These are phyloP conservation scores for Tympanoctomys barrerae DNA, from an alignment of 2,797 vertebrate genomes.

Conservation along the genomic window DNA sequence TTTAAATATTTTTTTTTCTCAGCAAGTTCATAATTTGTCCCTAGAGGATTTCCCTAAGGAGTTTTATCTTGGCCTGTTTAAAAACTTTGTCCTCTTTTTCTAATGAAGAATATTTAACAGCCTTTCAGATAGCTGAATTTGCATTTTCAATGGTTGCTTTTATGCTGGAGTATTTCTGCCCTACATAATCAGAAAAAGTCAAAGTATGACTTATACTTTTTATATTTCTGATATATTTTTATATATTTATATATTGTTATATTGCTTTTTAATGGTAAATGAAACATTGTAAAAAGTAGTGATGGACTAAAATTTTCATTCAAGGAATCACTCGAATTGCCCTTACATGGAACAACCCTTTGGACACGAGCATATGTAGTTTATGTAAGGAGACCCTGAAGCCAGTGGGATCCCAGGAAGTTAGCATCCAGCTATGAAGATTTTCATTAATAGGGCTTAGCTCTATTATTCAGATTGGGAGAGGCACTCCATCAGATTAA, in stretches of 20 bases:
- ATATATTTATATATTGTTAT: not conserved
- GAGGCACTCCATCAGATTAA: conserved; percentile 8
- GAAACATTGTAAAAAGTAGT: conserved; percentile 5
- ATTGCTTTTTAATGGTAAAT: conserved; percentile 52
- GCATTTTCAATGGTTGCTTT: conserved; percentile 64
- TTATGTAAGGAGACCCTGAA: not conserved
- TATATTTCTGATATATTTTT: not conserved
- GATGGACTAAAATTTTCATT: conserved; percentile 38
- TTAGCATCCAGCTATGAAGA: not conserved
- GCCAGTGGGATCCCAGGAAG: not conserved
- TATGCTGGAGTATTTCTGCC: conserved; percentile 52
- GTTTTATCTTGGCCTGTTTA: conserved; percentile 55
- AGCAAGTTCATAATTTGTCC: conserved; percentile 71
- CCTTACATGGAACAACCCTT: conserved; percentile 15
- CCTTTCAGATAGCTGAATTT: conserved; percentile 75
- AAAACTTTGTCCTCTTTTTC: conserved; percentile 66
- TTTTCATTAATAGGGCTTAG: conserved; percentile 36
- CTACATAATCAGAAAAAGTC: conserved; percentile 69
- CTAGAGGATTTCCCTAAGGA: conserved; percentile 66
- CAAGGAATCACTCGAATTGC: conserved; percentile 7
- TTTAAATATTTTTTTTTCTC: conserved; percentile 58
- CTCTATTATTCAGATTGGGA: not conserved
- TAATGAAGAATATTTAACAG: conserved; percentile 76
- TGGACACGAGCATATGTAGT: not conserved
- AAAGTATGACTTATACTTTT: conserved; percentile 49